Evolutionary conservation across 2,888 invertebrate genomes (phyloP), one percentile per base, ranked within the genome.

Genomic region (Eupelmus urozonus): DNA sequence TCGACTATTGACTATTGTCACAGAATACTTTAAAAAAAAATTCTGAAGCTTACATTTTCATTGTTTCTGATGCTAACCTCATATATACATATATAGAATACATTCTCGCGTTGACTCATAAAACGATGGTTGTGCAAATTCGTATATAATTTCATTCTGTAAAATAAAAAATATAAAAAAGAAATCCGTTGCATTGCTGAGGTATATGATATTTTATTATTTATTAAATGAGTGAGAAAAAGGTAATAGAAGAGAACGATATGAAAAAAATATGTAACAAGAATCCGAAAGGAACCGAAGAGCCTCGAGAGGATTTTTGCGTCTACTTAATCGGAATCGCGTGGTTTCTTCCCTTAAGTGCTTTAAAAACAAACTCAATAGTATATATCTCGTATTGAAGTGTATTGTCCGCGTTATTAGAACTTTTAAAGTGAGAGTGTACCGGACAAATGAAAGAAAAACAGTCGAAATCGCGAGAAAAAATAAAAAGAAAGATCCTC

Each of bases 301-400:
- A 76, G 70, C 62, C 74, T 80, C 59, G 67, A 66, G 80, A 82
- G 81, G 78, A 82, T 82, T 81, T 34, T 85, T 82, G 81, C 82
- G 76, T 83, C 79, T 81, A 72, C 81, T 82, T 83, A 80, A 84
- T 85, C 84, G 82, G 82, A 84, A 84, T 85, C 83, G 85, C 84
- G 84, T 85, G 84, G 83, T 88, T 86, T 86, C 85, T 87, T 87
- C 88, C 88, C 87, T 87, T 84, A 88, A 88, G 88, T 88, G 88
- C 88, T 88, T 88, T 88, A 87, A 81, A 82, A 70, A 62, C 23
- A 76, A 82, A 81, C 78, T 83, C 81, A 82, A 82, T 82, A 81
- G 81, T 81, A 77, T 81, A 77, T 81, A 81, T 82, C 83, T 82
- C 78, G 80, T 80, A 82, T 79, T 71, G 40, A 75, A 79, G 53